phyloP scores from a whole-genome alignment of 2,797 vertebrate species.

The Antennarius maculatus region DNA sequence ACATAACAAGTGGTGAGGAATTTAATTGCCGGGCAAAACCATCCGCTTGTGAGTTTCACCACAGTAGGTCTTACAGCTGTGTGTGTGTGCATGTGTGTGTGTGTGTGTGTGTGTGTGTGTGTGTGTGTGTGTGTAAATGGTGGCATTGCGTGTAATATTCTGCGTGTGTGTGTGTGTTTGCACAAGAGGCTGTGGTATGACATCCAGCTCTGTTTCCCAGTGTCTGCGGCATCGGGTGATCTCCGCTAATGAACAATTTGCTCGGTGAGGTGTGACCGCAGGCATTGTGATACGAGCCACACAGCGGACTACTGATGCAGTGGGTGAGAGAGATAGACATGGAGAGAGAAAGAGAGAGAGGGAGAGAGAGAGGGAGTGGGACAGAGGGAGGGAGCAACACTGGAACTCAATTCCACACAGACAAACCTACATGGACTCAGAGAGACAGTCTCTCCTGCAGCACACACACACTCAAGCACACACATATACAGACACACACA shows the following conservation, averaged over 20 bases:
- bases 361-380: slow-evolving; percentile 26
- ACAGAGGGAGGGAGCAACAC: slow-evolving; percentile 47
- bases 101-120: slow-evolving; percentile 16
- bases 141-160: slow-evolving; percentile 21
- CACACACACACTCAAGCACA: slow-evolving; percentile 34
- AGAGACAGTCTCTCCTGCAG: slow-evolving; percentile 57
- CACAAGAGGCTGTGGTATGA: slow-evolving; percentile 19
- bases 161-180: slow-evolving; percentile 36
- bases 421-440: slow-evolving; percentile 58
- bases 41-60: slow-evolving; percentile 3
- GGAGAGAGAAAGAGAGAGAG: slow-evolving; percentile 27
- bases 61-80: not conserved
- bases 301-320: slow-evolving; percentile 72
- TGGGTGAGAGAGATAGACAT: slow-evolving; percentile 52
- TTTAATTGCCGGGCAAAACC: not conserved
- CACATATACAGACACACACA: slow-evolving; percentile 58
- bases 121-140: not conserved
- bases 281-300: slow-evolving; percentile 73
- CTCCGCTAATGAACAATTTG: slow-evolving; percentile 78
- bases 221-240: slow-evolving; percentile 48
- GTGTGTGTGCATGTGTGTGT: slow-evolving; percentile 9
- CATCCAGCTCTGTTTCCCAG: slow-evolving; percentile 28
- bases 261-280: slow-evolving; percentile 77
- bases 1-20: too few relatives aligned
- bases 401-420: slow-evolving; percentile 66